Evolutionary conservation across 2,888 invertebrate species (phyloP).

Genomic region (Synanthedon andrenaeformis): DNA sequence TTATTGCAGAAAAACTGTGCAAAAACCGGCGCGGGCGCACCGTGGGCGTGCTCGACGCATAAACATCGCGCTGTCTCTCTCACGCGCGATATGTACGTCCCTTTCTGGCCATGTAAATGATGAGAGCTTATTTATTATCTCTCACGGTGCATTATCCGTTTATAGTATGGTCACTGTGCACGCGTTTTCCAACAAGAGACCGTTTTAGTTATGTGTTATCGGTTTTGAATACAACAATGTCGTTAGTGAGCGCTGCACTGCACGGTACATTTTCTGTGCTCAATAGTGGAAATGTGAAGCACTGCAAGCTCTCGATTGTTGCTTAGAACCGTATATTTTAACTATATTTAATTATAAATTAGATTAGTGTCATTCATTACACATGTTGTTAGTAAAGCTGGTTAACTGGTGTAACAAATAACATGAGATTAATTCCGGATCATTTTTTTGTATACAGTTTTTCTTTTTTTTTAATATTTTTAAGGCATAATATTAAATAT

Average conservation of each 20-base stretch:
- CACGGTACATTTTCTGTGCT: not conserved
- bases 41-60: constrained; percentile 35
- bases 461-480: too few relatives aligned
- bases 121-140: constrained; percentile 43
- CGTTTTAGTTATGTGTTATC: not conserved
- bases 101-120: constrained; percentile 40
- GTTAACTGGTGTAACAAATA: too few relatives aligned
- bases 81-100: constrained; percentile 11
- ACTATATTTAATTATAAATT: not conserved
- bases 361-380: not conserved
- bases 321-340: not conserved
- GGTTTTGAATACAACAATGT: not conserved
- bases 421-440: too few relatives aligned
- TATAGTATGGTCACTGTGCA: constrained; percentile 2
- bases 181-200: not conserved
- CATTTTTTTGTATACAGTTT: too few relatives aligned
- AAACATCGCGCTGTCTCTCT: constrained; percentile 30
- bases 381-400: not conserved
- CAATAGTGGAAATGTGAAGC: not conserved
- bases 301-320: not conserved
- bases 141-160: constrained; percentile 25
- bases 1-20: constrained; percentile 48
- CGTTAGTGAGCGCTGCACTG: not conserved
- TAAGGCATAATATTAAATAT: too few relatives aligned
- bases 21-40: constrained; percentile 30